These are phyloP conservation scores for Neostethus bicornis DNA, from an alignment of 2,797 vertebrate species.

Conservation along the genomic window DNA sequence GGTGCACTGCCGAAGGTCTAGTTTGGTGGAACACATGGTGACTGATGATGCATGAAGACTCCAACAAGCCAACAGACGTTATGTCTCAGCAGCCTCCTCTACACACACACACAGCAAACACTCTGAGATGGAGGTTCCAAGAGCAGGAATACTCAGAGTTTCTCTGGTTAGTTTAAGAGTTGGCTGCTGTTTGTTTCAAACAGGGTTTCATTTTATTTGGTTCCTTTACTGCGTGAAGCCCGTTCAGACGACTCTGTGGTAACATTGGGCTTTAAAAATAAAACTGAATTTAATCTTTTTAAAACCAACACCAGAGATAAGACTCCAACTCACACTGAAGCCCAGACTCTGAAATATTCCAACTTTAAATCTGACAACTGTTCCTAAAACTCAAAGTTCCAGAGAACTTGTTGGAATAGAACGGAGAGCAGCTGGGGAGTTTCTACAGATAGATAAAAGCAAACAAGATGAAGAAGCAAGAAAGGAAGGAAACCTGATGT, in stretches of 20 bases:
- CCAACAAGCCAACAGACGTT: constrained; percentile 14
- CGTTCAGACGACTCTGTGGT: too few species aligned
- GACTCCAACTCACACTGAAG: background rate
- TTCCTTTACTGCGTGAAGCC: too few species aligned
- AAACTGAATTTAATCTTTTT: too few species aligned
- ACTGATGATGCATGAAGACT: background rate
- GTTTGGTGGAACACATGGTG: too few species aligned
- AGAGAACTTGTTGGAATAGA: background rate
- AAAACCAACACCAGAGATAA: too few species aligned
- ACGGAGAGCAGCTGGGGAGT: background rate
- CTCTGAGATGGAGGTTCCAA: constrained; percentile 21
- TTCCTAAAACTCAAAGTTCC: background rate
- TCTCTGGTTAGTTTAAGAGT: too few species aligned
- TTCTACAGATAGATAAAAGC: background rate
- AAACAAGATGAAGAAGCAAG: background rate
- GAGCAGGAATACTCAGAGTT: too few species aligned
- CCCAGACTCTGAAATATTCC: background rate
- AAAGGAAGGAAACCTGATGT: background rate
- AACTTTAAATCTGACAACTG: background rate
- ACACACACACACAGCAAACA: constrained; percentile 6
- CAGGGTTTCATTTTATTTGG: too few species aligned
- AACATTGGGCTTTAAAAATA: too few species aligned
- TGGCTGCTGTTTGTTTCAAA: too few species aligned
- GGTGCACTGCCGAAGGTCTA: too few species aligned
- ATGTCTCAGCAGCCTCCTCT: constrained; percentile 12